Evolutionary conservation across 2,888 invertebrate genomes (phyloP), one percentile per base, ranked within the genome.

Genomic region (Nematopogon swammerdamellus): DNA sequence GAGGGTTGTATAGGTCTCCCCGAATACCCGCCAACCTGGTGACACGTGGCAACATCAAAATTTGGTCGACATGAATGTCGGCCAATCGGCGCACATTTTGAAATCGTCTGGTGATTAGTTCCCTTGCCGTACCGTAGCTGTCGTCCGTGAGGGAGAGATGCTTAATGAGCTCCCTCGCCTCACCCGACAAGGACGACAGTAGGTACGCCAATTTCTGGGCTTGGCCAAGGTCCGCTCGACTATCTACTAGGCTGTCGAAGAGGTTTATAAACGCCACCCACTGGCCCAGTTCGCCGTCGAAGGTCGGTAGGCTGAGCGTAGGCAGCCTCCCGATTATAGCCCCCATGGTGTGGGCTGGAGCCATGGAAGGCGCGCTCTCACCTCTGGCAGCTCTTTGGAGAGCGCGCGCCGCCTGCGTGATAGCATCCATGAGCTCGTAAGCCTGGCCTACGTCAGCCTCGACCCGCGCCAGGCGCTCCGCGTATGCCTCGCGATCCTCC

Each of bases 21-120:
- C 46, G 2, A 14, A 46, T 3, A 3, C 11, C 11, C 8, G 20
- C 18, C 43, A 47, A 43, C 29, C 25, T 19, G 16, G 44, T 44
- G 44, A 47, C 47, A 19, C 46, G 18, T 17, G 50, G 47, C 25
- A 47, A 44, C 18, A 11, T 30, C 29, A 50, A 19, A 16, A 46
- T 18, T 19, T 25, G 43, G 19, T 19, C 19, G 16, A 30, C 36
- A 43, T 46, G 46, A 18, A 30, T 44, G 44, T 44, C 44, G 14
- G 25, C 47, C 47, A 36, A 50, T 3, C 44, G 44, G 16, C 18
- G 20, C 19, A 25, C 36, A 36, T 36, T 36, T 14, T 36, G 36
- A 14, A 8, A 36, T 36, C 36, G 36, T 3, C n/a, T 6, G 8
- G 4, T 36, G 3, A 36, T 4, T 14, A 36, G n/a, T 14, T 36